phyloP scores from a whole-genome alignment of 2,113 vertebrate genomes.

The Chamaetylas fuelleborni region DNA sequence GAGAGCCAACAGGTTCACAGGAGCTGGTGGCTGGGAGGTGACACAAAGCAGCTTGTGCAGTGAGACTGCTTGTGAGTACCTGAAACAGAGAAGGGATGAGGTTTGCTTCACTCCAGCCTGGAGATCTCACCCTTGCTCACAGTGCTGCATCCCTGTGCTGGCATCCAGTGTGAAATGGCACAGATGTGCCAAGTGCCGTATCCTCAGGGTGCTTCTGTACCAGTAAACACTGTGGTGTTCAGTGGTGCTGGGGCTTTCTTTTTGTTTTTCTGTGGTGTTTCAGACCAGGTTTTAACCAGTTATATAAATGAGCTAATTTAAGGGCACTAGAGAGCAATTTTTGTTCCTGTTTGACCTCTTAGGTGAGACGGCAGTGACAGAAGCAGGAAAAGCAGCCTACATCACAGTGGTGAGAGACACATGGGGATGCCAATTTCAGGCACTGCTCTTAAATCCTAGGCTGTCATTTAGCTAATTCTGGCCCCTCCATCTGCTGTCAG shows the following conservation, averaged over 20 bases:
- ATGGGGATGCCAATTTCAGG: neutral
- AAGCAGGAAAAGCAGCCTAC: neutral
- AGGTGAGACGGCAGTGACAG: neutral
- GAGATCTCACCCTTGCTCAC: rapidly evolving
- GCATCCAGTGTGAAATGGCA: no score
- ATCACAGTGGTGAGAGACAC: neutral
- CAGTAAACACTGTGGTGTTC: neutral
- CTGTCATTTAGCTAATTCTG: neutral
- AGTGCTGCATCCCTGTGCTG: neutral
- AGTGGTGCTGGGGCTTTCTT: neutral
- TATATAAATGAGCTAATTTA: neutral
- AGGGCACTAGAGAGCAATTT: neutral
- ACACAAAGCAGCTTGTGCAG: neutral
- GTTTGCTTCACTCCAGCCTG: neutral
- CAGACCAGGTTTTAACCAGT: neutral
- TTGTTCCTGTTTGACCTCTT: neutral
- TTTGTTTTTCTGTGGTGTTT: neutral
- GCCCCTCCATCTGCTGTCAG: neutral
- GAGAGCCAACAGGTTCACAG: rapidly evolving
- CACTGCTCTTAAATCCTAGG: neutral
- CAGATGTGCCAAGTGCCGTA: neutral
- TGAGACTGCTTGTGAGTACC: neutral
- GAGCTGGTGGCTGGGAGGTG: neutral
- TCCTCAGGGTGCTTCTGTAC: neutral
- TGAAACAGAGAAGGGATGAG: neutral